Conservation (phyloP, 2,797 vertebrate species). For the Microctenopoma steveboyesi region DNA sequence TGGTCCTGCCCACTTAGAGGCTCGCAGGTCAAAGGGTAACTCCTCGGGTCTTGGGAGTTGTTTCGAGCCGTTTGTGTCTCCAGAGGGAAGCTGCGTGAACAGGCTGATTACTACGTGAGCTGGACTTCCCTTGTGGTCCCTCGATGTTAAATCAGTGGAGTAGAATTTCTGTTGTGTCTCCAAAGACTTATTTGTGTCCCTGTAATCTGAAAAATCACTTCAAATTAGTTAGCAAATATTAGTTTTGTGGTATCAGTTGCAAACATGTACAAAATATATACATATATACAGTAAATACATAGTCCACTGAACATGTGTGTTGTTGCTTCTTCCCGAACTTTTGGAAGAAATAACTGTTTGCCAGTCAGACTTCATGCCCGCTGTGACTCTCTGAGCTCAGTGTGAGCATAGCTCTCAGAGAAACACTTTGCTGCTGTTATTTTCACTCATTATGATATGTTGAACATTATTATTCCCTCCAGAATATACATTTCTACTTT, state of each 20-base stretch:
- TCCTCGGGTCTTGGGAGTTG: not conserved
- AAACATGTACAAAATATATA: not conserved
- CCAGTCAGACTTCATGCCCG: not conserved
- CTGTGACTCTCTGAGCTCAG: constrained; percentile 1
- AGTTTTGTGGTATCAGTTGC: not conserved
- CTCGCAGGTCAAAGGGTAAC: not conserved
- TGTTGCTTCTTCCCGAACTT: not conserved
- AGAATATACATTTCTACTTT: constrained; percentile 33
- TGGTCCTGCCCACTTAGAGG: not conserved
- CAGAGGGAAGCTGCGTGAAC: not conserved
- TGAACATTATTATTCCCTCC: constrained; percentile 44
- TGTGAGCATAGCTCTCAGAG: constrained; percentile 20
- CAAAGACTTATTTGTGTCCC: not conserved
- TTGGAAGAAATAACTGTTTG: not conserved
- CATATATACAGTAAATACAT: not conserved
- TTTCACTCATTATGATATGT: constrained; percentile 49
- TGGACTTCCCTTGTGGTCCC: too few species aligned
- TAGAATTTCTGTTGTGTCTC: not conserved
- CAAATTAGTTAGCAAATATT: not conserved
- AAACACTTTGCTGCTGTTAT: constrained; percentile 49
- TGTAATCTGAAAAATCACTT: not conserved
- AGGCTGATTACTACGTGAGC: not conserved
- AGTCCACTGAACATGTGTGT: not conserved
- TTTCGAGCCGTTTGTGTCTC: not conserved
- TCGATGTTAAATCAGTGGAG: not conserved